Evolutionary conservation across 1,140 invertebrate species (phyloP), one percentile per base, ranked within the genome.

Genomic region (Drosophila bipectinata): DNA sequence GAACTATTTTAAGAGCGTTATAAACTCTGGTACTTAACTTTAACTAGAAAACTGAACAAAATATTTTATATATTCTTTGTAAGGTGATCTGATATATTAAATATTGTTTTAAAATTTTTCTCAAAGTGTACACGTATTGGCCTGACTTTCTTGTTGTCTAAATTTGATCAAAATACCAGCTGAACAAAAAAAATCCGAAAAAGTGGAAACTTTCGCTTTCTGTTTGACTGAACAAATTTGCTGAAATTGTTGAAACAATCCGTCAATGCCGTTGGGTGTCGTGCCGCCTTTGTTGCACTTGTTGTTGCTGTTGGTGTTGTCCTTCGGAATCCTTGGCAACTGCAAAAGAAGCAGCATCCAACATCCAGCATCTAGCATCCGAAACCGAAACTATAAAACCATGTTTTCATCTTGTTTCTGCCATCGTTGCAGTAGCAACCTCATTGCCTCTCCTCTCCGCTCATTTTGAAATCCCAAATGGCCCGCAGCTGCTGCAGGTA

Each of bases 191-290:
- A n/a, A 4, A 37, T 0, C 10, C 4, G 3, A 37, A 10, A n/a
- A 10, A 37, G 10, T 34, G 32, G 8, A 69, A 47, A 44, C 44
- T 24, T 47, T 47, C 18, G 37, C 57, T 72, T 80, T 80, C 73
- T 75, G 71, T 79, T 72, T 76, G 62, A 62, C 32, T 48, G 51
- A 64, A 10, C 63, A 67, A 67, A 67, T 67, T 67, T 67, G 63
- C 63, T 56, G 41, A 69, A 69, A 69, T 69, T 69, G 51, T 57
- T 68, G 66, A 69, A 68, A 57, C 66, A 69, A 69, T 69, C 64
- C 66, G 66, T 69, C 66, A 69, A 69, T 69, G 63, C 66, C 44
- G 66, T 49, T 44, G 51, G 47, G 30, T 24, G 44, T 9, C 18
- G 15, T 18, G 44, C 41, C 15, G 41, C 5, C 41, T 47, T 18